Conservation (phyloP, 2,797 vertebrate species). For the Synaphobranchus kaupii region DNA sequence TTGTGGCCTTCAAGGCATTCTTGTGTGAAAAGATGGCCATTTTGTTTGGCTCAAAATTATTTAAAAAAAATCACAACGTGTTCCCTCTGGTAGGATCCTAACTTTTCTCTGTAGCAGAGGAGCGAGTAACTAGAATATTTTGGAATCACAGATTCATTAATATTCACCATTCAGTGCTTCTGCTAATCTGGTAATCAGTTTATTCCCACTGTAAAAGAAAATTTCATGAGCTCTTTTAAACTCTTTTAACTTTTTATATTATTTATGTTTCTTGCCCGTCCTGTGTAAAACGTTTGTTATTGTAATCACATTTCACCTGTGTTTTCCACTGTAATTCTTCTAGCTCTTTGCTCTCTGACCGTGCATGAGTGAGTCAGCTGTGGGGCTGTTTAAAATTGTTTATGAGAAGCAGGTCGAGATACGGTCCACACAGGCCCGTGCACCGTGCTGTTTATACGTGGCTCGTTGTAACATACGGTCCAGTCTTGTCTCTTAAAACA, state of each 20-base stretch:
- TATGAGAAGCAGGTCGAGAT: not conserved
- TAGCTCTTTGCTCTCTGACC: not conserved
- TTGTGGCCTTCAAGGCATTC: slow-evolving; percentile 19
- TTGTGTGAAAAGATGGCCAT: not conserved
- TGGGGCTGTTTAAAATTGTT: not conserved
- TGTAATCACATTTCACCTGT: not conserved
- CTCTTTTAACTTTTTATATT: not conserved
- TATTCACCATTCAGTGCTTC: not conserved
- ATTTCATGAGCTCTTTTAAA: not conserved
- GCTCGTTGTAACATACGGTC: not conserved
- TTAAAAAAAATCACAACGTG: too few species aligned
- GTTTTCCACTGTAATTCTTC: not conserved
- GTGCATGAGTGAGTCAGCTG: not conserved
- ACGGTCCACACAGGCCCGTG: not conserved
- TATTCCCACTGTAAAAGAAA: not conserved
- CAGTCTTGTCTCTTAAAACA: slow-evolving; percentile 8
- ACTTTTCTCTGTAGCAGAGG: not conserved
- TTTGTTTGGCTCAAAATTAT: not conserved
- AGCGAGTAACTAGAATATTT: not conserved
- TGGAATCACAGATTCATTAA: not conserved
- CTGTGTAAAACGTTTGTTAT: not conserved
- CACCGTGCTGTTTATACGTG: not conserved
- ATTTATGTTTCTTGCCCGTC: not conserved
- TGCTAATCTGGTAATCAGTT: not conserved
- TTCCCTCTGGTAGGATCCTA: not conserved